Evolutionary conservation across 1,140 invertebrate species (phyloP).

Genomic region (Drosophila burlai): DNA sequence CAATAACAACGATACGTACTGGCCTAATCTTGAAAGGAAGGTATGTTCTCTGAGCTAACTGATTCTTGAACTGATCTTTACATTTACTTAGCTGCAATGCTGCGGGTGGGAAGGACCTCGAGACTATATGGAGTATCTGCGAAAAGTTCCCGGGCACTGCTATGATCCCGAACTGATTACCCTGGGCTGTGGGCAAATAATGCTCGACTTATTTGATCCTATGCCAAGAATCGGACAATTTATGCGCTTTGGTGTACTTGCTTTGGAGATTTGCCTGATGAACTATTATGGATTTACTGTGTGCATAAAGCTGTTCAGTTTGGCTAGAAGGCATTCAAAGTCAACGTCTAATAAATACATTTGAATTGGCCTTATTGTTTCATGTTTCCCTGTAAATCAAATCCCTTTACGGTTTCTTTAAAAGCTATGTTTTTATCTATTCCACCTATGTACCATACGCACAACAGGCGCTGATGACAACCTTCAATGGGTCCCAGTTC

Average conservation of each 20-base stretch:
- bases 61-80: background rate
- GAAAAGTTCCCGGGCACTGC: slow-evolving; percentile 21
- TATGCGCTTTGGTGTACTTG: background rate
- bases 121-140: slow-evolving; percentile 39
- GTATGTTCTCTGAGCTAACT: background rate
- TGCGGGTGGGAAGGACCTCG: slow-evolving; percentile 53
- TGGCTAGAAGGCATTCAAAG: background rate
- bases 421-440: slow-evolving; percentile 58
- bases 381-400: background rate
- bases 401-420: background rate
- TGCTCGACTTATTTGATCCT: slow-evolving; percentile 9
- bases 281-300: background rate
- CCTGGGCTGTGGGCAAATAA: slow-evolving; percentile 16
- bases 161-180: slow-evolving; percentile 29
- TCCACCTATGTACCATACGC: slow-evolving; percentile 1
- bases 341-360: background rate
- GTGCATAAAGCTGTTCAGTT: background rate
- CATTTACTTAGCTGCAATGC: slow-evolving; percentile 27
- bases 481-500: slow-evolving; percentile 56
- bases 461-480: slow-evolving; percentile 50
- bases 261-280: background rate
- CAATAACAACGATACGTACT: slow-evolving; percentile 20
- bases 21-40: slow-evolving; percentile 32
- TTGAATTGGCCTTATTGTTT: background rate
- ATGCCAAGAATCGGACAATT: slow-evolving; percentile 1